Percentiles rank a stretch among this genome's conserved stretches.
Conservation (phyloP, 2,113 vertebrate genomes). For the Rissa tridactyla region DNA sequence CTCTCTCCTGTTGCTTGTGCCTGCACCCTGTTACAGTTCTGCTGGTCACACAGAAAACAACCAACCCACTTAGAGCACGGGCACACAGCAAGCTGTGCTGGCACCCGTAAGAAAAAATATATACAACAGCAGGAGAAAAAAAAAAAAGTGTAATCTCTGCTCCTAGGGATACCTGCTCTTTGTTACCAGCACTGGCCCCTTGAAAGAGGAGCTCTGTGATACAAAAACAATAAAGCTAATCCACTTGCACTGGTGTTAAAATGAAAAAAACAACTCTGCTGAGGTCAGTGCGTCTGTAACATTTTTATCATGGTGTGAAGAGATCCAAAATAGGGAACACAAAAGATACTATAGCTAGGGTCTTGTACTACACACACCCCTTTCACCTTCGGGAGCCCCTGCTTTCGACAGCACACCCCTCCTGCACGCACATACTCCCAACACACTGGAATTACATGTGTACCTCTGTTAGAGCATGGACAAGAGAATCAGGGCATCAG, state of each 20-base stretch:
- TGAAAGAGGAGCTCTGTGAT: not conserved
- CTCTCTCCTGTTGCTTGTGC: not conserved
- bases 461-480: not conserved
- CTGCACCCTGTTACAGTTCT: not conserved
- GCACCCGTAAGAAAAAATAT: not conserved
- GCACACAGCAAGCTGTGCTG: not conserved
- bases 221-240: not conserved
- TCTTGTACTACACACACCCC: not conserved
- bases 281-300: not conserved
- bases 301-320: not conserved
- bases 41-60: not conserved
- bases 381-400: not conserved
- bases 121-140: not conserved
- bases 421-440: not conserved
- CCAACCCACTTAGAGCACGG: not conserved
- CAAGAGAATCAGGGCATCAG: not conserved
- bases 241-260: too few species aligned
- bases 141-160: accelerated
- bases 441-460: accelerated
- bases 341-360: not conserved
- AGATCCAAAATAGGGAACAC: not conserved
- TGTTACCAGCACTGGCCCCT: not conserved
- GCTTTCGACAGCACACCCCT: not conserved
- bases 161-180: not conserved
- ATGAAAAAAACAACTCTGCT: accelerated